Evolutionary conservation across 2,888 invertebrate species (phyloP).

Genomic region (Anthrax anthrax): DNA sequence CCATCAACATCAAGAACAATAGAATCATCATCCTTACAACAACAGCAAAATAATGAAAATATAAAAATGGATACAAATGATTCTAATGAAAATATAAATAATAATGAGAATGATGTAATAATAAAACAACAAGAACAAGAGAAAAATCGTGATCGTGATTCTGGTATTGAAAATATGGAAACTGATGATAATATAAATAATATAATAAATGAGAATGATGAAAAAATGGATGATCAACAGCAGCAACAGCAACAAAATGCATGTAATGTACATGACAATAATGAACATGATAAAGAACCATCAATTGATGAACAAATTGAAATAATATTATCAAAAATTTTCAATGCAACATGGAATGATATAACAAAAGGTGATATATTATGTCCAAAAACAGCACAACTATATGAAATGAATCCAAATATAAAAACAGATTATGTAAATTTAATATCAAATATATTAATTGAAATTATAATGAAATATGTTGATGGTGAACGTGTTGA

Average conservation of each 20-base stretch:
- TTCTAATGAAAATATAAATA: slow-evolving; percentile 18
- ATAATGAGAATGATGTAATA: neutral
- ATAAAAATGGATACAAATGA: slow-evolving; percentile 46
- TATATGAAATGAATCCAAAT: slow-evolving; percentile 39
- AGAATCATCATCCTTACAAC: neutral
- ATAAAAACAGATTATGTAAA: slow-evolving; percentile 34
- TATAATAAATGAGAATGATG: neutral
- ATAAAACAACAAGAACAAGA: neutral
- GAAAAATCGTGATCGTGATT: slow-evolving; percentile 42
- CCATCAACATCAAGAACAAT: slow-evolving; percentile 5
- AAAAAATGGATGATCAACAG: neutral
- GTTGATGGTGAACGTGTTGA: slow-evolving; percentile 43
- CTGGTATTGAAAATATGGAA: slow-evolving; percentile 65
- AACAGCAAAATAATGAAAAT: slow-evolving; percentile 13
- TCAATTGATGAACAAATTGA: slow-evolving; percentile 34
- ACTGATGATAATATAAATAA: slow-evolving; percentile 22
- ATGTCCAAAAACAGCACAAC: slow-evolving; percentile 42
- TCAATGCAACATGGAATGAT: slow-evolving; percentile 58
- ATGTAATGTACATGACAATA: slow-evolving; percentile 1
- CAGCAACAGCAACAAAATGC: too few relatives aligned
- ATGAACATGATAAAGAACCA: slow-evolving; percentile 16
- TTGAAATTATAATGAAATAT: slow-evolving; percentile 48
- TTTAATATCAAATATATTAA: slow-evolving; percentile 48
- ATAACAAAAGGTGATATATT: slow-evolving; percentile 42
- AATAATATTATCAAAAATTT: slow-evolving; percentile 48